phyloP scores from a whole-genome alignment of 2,888 invertebrate genomes.

The Drosophila tanythrix region DNA sequence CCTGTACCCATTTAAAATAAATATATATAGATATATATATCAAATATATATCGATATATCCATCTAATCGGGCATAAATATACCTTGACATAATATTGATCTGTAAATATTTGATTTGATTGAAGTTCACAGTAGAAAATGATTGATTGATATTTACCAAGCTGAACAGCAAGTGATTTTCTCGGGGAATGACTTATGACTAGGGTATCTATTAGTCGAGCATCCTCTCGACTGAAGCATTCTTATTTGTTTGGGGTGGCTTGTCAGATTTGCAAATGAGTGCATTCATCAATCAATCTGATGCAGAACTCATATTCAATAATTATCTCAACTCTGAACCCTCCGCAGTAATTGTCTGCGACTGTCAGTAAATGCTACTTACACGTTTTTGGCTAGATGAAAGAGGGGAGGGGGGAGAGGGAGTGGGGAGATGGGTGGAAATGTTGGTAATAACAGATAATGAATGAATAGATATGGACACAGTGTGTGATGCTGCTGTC shows the following conservation, averaged over 20 bases:
- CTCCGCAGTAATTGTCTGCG: conserved; percentile 50
- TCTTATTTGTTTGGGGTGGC: neutral
- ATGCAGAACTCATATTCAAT: conserved; percentile 22
- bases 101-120: neutral
- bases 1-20: neutral
- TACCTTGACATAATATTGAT: neutral
- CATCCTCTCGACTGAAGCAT: neutral
- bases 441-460: conserved; percentile 52
- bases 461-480: conserved; percentile 60
- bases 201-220: neutral
- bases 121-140: neutral
- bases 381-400: neutral
- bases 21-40: neutral
- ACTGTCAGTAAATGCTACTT: conserved; percentile 35
- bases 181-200: neutral
- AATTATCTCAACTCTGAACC: conserved; percentile 21
- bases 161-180: neutral
- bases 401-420: neutral
- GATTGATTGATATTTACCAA: neutral
- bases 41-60: neutral
- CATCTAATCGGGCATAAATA: neutral
- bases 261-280: conserved; percentile 1
- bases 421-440: neutral
- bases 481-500: conserved; percentile 24
- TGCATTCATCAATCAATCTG: conserved; percentile 46